Conservation (phyloP, 2,888 invertebrate genomes). For the Dorcus parallelipipedus region DNA sequence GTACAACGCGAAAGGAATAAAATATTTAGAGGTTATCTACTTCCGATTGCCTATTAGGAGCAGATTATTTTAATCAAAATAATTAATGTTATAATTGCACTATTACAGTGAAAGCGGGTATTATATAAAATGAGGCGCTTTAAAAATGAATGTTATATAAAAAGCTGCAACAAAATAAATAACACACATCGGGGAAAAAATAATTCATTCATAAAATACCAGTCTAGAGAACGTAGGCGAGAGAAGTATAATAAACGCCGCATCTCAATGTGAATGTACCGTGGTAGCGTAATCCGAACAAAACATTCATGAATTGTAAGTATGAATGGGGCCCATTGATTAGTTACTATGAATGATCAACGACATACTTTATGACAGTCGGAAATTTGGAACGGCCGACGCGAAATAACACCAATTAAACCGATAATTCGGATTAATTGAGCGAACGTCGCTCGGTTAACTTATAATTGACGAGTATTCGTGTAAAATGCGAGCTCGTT, state of each 20-base stretch:
- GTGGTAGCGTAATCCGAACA: conserved; percentile 33
- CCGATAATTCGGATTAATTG: conserved; percentile 18
- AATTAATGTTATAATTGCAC: too few species aligned
- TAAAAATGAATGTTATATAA: too few species aligned
- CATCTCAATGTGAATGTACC: conserved; percentile 33
- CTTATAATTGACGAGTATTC: conserved; percentile 25
- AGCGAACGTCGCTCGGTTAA: conserved; percentile 27
- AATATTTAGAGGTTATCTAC: too few species aligned
- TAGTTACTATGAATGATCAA: conserved; percentile 36
- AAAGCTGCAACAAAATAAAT: background rate
- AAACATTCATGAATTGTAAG: conserved; percentile 35
- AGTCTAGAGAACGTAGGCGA: conserved; percentile 28
- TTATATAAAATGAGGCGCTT: too few species aligned
- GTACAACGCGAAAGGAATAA: too few species aligned
- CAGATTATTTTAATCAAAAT: too few species aligned
- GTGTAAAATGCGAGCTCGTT: conserved; percentile 25
- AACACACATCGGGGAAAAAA: conserved; percentile 15
- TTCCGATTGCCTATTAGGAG: too few species aligned
- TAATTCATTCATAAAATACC: conserved; percentile 25
- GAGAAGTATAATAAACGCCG: conserved; percentile 33
- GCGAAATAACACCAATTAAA: conserved; percentile 13
- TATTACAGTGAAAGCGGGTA: too few species aligned
- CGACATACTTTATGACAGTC: conserved; percentile 15
- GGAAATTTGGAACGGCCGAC: conserved; percentile 4
- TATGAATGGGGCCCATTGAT: conserved; percentile 30